Percentiles rank a stretch among this genome's conserved stretches.
Conservation (phyloP, 1,140 invertebrate species). For the Drosophila lini region DNA sequence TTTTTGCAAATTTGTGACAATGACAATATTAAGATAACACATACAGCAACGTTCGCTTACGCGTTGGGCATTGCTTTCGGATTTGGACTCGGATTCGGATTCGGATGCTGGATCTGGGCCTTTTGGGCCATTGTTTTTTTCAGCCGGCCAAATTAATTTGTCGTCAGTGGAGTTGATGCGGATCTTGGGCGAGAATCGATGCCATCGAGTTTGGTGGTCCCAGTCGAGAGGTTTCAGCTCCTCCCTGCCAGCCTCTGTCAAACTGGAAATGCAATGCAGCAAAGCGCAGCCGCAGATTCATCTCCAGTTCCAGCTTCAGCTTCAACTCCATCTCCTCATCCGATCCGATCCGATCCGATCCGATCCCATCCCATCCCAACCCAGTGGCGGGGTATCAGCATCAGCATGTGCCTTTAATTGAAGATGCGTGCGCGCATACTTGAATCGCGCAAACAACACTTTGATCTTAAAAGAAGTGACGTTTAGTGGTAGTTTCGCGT, state of each 20-base stretch:
- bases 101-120: not conserved
- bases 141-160: slow-evolving; percentile 68
- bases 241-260: slow-evolving; percentile 20
- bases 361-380: slow-evolving; percentile 8
- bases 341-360: not conserved
- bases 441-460: slow-evolving; percentile 81
- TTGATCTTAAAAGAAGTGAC: slow-evolving; percentile 84
- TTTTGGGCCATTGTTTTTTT: slow-evolving; percentile 18
- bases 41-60: slow-evolving; percentile 35
- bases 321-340: not conserved
- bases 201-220: slow-evolving; percentile 22
- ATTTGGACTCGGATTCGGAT: not conserved
- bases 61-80: not conserved
- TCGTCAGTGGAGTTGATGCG: slow-evolving; percentile 43
- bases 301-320: slow-evolving; percentile 1
- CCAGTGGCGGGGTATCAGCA: slow-evolving; percentile 14
- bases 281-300: slow-evolving; percentile 27
- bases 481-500: slow-evolving; percentile 82
- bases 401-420: slow-evolving; percentile 79
- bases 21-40: slow-evolving; percentile 84
- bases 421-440: slow-evolving; percentile 82
- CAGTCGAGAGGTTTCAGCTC: too few species aligned
- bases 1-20: slow-evolving; percentile 84
- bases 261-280: slow-evolving; percentile 60
- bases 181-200: slow-evolving; percentile 12